phyloP scores from a whole-genome alignment of 1,140 invertebrate genomes.

The Drosophila sulfurigaster region DNA sequence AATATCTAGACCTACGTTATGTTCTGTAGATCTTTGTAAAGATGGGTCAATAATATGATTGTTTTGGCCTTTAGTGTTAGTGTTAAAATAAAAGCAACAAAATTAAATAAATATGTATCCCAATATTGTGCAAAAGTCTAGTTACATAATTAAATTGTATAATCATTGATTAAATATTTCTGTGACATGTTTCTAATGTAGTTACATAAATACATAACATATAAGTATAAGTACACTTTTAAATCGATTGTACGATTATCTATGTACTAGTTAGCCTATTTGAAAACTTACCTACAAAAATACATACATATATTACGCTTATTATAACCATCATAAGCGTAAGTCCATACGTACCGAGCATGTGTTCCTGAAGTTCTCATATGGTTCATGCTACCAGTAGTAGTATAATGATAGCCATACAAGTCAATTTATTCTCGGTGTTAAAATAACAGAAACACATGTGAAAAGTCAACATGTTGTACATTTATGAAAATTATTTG shows the following conservation, averaged over 20 bases:
- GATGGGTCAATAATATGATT: slow-evolving; percentile 13
- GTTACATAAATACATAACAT: slow-evolving; percentile 23
- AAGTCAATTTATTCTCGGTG: not conserved
- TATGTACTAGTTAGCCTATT: slow-evolving; percentile 29
- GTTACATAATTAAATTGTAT: slow-evolving; percentile 37
- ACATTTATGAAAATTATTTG: not conserved
- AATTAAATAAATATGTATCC: slow-evolving; percentile 4
- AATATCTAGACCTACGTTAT: slow-evolving; percentile 21
- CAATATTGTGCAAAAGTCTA: slow-evolving; percentile 24
- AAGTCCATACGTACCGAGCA: slow-evolving; percentile 19
- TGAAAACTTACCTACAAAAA: slow-evolving; percentile 21
- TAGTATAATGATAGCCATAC: not conserved
- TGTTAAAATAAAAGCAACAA: slow-evolving; percentile 17
- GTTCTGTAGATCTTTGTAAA: slow-evolving; percentile 15
- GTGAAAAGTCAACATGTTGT: slow-evolving; percentile 7
- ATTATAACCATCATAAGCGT: slow-evolving; percentile 20
- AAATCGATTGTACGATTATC: slow-evolving; percentile 33
- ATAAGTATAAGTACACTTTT: slow-evolving; percentile 22
- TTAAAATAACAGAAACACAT: slow-evolving; percentile 14
- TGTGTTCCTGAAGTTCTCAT: not conserved
- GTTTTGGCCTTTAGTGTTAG: slow-evolving; percentile 39
- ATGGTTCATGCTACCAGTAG: not conserved
- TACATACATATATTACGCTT: slow-evolving; percentile 32
- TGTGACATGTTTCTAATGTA: slow-evolving; percentile 31
- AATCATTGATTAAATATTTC: slow-evolving; percentile 34